Evolutionary conservation across 2,888 invertebrate genomes (phyloP).

Genomic region (Acrocyrtus sp.): DNA sequence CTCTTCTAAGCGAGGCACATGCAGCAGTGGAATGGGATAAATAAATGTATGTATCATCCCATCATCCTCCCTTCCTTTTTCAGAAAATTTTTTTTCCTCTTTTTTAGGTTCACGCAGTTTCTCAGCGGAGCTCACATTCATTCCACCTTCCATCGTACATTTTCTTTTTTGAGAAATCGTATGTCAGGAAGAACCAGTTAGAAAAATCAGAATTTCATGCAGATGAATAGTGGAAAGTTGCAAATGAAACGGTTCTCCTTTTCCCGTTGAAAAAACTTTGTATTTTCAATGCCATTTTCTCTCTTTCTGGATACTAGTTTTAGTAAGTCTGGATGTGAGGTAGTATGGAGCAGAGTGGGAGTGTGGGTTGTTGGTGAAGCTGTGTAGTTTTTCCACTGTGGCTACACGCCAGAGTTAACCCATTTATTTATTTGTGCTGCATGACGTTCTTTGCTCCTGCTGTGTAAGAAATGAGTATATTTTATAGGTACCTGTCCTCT

Average conservation of each 20-base stretch:
- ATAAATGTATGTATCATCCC: not conserved
- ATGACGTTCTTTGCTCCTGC: slow-evolving; percentile 12
- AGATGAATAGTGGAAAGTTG: slow-evolving; percentile 60
- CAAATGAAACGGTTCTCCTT: slow-evolving; percentile 56
- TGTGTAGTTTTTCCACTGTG: not conserved
- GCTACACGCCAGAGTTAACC: not conserved
- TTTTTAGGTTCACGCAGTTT: not conserved
- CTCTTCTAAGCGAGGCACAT: not conserved
- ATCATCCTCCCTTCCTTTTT: too few species aligned
- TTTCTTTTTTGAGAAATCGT: slow-evolving; percentile 50
- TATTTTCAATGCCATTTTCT: not conserved
- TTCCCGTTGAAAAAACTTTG: not conserved
- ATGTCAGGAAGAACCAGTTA: slow-evolving; percentile 53
- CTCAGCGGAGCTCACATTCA: not conserved
- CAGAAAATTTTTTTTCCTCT: too few species aligned
- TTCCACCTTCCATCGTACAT: slow-evolving; percentile 3
- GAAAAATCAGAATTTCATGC: slow-evolving; percentile 62
- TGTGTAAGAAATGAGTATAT: not conserved
- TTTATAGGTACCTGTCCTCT: not conserved
- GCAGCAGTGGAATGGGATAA: not conserved
- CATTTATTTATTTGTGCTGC: slow-evolving; percentile 25
- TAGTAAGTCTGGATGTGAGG: too few species aligned
- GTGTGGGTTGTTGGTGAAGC: slow-evolving; percentile 4
- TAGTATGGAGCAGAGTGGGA: not conserved
- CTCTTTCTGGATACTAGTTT: not conserved